A percentile compares a stretch with the other conserved stretches of the same genome.
phyloP scores from a whole-genome alignment of 2,888 invertebrate species.

The Microdon myrmicae region DNA sequence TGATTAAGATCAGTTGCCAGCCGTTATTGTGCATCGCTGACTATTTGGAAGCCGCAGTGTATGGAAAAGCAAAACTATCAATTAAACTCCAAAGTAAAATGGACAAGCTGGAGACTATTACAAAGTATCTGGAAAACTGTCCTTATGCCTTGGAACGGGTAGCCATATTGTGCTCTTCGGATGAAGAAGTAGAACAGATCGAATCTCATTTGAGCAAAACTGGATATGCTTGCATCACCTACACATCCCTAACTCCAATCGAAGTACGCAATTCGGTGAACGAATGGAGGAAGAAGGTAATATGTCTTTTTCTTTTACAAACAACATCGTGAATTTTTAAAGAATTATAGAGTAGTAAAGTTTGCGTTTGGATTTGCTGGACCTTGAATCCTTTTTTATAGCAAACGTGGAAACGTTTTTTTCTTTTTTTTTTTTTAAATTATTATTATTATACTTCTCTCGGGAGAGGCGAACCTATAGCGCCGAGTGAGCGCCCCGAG shows the following conservation, averaged over 20 bases:
- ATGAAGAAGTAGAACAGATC: constrained; percentile 70
- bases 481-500: too few relatives aligned
- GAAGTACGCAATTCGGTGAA: constrained; percentile 41
- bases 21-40: constrained; percentile 77
- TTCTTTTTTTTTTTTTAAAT: not conserved
- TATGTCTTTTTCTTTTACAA: too few relatives aligned
- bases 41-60: constrained; percentile 79
- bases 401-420: not conserved
- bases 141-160: constrained; percentile 68
- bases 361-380: too few relatives aligned
- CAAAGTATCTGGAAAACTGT: constrained; percentile 56
- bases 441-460: not conserved
- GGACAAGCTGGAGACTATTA: constrained; percentile 51
- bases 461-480: too few relatives aligned
- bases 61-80: constrained; percentile 70
- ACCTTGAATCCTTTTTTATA: too few relatives aligned
- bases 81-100: constrained; percentile 62
- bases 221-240: constrained; percentile 53
- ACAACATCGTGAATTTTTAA: too few relatives aligned
- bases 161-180: constrained; percentile 72
- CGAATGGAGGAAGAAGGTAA: constrained; percentile 56
- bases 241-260: constrained; percentile 38
- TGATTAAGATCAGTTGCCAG: constrained; percentile 66
- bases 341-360: too few relatives aligned
- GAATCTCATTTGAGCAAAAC: constrained; percentile 53